These are phyloP conservation scores for Formicarius rufipectus DNA, from an alignment of 2,113 vertebrate genomes.

Conservation along the genomic window DNA sequence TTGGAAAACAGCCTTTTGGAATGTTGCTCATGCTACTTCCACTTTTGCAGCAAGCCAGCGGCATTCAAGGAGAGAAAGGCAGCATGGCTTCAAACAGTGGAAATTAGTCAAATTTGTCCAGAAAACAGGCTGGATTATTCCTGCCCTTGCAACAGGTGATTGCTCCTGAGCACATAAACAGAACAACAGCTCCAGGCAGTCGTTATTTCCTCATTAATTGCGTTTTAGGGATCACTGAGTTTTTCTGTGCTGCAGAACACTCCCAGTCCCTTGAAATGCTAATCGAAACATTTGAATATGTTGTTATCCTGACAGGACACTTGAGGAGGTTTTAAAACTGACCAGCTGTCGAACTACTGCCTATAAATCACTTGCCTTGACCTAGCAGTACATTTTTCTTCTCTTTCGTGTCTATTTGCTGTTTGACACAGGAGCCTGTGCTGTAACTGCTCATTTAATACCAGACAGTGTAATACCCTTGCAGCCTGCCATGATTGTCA, in stretches of 20 bases:
- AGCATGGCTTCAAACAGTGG: neutral
- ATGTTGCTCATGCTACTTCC: neutral
- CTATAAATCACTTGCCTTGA: slow-evolving; percentile 50
- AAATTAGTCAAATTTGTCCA: neutral
- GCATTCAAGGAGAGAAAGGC: neutral
- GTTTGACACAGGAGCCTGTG: slow-evolving; percentile 69
- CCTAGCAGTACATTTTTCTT: slow-evolving; percentile 49
- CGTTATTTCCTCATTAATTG: slow-evolving; percentile 29
- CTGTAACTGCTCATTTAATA: slow-evolving; percentile 72
- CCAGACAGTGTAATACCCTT: slow-evolving; percentile 71
- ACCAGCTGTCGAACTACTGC: neutral
- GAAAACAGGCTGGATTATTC: neutral
- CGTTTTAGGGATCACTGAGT: slow-evolving; percentile 11
- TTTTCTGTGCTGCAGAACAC: neutral
- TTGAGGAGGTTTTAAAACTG: slow-evolving; percentile 33
- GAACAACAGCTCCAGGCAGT: neutral
- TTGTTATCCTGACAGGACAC: slow-evolving; percentile 37
- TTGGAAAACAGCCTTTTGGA: neutral
- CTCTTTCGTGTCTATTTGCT: slow-evolving; percentile 65
- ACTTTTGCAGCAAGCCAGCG: neutral
- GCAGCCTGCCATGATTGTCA: slow-evolving; percentile 74
- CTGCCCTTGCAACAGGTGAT: neutral
- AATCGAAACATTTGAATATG: slow-evolving; percentile 46
- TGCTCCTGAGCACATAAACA: neutral
- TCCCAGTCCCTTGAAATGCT: slow-evolving; percentile 28